phyloP scores from a whole-genome alignment of 2,797 vertebrate genomes.

The Pelodytes ibericus region DNA sequence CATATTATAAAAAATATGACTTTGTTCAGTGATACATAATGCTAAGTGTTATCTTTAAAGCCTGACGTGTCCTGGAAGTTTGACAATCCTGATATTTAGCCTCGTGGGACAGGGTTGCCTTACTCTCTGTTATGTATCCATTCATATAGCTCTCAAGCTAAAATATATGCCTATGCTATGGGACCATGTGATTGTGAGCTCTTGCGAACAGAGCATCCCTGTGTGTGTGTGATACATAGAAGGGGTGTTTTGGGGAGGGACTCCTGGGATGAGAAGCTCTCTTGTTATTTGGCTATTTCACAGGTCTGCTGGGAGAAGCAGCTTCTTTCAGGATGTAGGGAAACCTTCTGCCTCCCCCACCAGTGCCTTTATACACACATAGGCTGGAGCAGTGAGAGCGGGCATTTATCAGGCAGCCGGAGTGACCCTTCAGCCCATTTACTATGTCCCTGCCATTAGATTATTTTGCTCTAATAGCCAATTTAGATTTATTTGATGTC shows the following conservation, averaged over 20 bases:
- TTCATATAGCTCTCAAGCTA: background rate
- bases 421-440: background rate
- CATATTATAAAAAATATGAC: no score
- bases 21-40: no score
- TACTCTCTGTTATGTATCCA: background rate
- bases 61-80: background rate
- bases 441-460: slow-evolving; percentile 1
- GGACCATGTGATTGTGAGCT: slow-evolving; percentile 39
- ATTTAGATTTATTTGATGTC: background rate
- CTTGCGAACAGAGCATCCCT: slow-evolving; percentile 41
- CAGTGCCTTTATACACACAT: slow-evolving; percentile 3
- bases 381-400: slow-evolving; percentile 9
- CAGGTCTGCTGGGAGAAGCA: slow-evolving; percentile 57
- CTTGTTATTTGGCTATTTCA: slow-evolving; percentile 55
- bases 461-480: background rate
- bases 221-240: slow-evolving; percentile 8
- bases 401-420: background rate
- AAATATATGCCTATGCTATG: background rate
- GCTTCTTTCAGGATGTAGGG: slow-evolving; percentile 43
- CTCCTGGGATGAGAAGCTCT: slow-evolving; percentile 43
- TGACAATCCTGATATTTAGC: background rate
- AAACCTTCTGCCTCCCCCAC: slow-evolving; percentile 27
- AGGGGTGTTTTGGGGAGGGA: slow-evolving; percentile 34
- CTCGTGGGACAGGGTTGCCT: background rate
- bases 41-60: background rate